These are phyloP conservation scores for Elachura formosa DNA, from an alignment of 2,113 vertebrate genomes.

Conservation along the genomic window DNA sequence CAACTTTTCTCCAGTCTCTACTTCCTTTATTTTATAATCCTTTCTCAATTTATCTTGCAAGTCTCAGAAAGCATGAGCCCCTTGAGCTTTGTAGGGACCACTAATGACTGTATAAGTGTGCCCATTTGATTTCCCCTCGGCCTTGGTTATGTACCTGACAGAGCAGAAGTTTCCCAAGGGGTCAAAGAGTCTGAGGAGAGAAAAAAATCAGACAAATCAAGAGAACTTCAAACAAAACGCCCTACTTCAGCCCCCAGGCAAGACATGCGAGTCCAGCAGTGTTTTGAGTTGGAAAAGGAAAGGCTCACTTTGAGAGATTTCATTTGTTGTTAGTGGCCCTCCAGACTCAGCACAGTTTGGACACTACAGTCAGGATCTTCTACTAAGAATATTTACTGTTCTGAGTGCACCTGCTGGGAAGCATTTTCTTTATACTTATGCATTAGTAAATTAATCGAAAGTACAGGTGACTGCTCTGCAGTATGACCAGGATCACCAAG, in stretches of 20 bases:
- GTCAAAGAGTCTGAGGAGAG: background rate
- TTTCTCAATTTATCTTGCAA: background rate
- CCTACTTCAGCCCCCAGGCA: background rate
- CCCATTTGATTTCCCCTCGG: background rate
- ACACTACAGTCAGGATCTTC: background rate
- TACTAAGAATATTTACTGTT: background rate
- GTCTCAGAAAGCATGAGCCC: background rate
- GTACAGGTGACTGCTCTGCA: background rate
- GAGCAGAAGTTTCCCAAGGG: slow-evolving; percentile 3
- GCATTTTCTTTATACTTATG: background rate
- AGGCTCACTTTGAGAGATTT: background rate
- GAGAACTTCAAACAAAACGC: background rate
- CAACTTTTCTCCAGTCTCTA: background rate
- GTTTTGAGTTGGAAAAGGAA: background rate
- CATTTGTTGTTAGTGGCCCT: background rate
- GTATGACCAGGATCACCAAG: background rate
- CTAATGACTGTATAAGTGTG: background rate
- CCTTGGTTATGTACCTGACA: background rate
- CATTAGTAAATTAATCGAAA: background rate
- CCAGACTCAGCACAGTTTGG: background rate
- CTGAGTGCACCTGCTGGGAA: background rate
- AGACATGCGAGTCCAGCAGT: background rate
- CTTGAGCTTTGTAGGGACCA: background rate
- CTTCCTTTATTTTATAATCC: background rate
- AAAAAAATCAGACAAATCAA: background rate